These are phyloP conservation scores for Drosophila tristis DNA, from an alignment of 1,140 invertebrate genomes.

Conservation along the genomic window DNA sequence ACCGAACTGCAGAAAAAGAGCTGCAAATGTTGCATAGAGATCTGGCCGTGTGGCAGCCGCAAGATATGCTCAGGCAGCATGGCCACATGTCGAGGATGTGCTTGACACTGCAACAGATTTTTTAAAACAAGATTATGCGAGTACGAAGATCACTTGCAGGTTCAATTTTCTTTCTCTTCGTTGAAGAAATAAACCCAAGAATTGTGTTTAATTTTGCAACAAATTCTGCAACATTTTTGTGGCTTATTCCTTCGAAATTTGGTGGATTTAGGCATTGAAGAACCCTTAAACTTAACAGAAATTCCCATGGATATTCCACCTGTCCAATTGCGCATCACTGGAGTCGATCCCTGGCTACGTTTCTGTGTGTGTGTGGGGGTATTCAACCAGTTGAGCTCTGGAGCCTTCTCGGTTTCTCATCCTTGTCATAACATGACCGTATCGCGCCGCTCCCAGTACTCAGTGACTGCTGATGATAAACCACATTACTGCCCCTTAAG, in stretches of 20 bases:
- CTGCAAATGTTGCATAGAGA: not conserved
- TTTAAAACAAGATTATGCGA: no score
- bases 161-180: no score
- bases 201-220: no score
- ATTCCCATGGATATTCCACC: no score
- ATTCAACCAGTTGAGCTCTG: constrained; percentile 37
- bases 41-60: not conserved
- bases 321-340: constrained; percentile 25
- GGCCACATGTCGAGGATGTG: not conserved
- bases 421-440: constrained; percentile 67
- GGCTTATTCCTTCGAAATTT: no score
- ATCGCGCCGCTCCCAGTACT: constrained; percentile 36
- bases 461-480: constrained; percentile 62
- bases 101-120: no score
- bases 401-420: constrained; percentile 46
- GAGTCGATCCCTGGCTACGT: not conserved
- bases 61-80: no score
- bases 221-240: no score
- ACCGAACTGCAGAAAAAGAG: constrained; percentile 18
- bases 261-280: no score
- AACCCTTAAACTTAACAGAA: no score
- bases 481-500: constrained; percentile 78
- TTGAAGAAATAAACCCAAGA: no score
- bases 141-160: no score
- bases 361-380: not conserved